Percentiles rank a stretch among this genome's conserved stretches.
phyloP scores from a whole-genome alignment of 2,797 vertebrate species.

The Xerus rutilus region DNA sequence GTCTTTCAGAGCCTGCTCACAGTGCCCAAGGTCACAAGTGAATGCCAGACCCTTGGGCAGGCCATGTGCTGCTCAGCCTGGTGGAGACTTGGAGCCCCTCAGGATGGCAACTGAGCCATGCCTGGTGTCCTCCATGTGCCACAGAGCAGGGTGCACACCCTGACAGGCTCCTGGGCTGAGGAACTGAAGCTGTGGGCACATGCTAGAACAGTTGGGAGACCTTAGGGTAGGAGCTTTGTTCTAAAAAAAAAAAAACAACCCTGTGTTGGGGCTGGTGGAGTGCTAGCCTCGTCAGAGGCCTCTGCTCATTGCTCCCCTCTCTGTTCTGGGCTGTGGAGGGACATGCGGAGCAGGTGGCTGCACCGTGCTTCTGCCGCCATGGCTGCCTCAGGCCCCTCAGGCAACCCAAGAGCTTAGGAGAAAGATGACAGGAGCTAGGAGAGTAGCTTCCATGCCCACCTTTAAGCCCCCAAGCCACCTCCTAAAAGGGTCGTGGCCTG shows the following conservation, averaged over 20 bases:
- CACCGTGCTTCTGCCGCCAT: neutral
- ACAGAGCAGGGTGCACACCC: neutral
- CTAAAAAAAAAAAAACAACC: rapidly evolving
- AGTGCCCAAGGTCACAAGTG: no score
- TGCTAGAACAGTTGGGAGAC: no score
- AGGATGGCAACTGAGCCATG: neutral
- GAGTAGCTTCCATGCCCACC: neutral
- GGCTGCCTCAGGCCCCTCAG: neutral
- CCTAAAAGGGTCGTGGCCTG: no score
- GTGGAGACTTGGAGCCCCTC: neutral
- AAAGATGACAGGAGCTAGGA: neutral
- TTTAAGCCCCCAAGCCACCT: neutral
- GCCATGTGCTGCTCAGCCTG: neutral
- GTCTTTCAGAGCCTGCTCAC: no score
- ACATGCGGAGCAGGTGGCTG: no score
- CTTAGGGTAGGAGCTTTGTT: rapidly evolving
- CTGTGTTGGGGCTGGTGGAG: rapidly evolving
- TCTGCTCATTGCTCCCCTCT: rapidly evolving
- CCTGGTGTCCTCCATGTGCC: neutral
- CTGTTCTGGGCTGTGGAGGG: neutral
- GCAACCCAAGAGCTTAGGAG: neutral
- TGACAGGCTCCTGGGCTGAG: neutral
- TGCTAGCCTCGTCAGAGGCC: rapidly evolving
- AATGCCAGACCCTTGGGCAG: neutral
- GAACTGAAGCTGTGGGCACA: neutral